phyloP scores from a whole-genome alignment of 2,888 invertebrate genomes.

The Pecten maximus region DNA sequence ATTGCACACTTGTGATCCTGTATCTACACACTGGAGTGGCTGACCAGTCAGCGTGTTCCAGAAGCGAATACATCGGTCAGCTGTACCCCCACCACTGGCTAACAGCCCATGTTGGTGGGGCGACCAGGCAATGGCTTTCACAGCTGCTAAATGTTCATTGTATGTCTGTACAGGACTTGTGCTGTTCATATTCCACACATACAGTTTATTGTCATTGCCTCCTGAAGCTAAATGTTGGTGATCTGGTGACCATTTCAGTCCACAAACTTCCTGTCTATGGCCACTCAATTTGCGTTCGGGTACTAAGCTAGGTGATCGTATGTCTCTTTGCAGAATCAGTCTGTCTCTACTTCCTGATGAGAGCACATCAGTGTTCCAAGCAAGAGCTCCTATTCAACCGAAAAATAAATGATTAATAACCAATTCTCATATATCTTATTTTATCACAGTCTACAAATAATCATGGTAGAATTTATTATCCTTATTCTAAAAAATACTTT shows the following conservation, averaged over 20 bases:
- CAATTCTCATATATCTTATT: too few species aligned
- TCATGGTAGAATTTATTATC: too few species aligned
- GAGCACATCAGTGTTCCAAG: constrained; percentile 98
- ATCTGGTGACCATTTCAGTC: constrained; percentile 99
- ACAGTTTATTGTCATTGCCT: constrained; percentile 97
- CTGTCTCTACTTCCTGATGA: constrained; percentile 97
- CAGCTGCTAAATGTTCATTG: constrained; percentile 95
- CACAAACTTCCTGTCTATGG: constrained; percentile 97
- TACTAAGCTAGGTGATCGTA: constrained; percentile 85
- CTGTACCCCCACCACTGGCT: constrained; percentile 99
- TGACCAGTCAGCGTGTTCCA: constrained; percentile 99
- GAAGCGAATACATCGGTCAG: constrained; percentile 97
- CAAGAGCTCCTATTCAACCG: constrained; percentile 89
- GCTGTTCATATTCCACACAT: constrained; percentile 91
- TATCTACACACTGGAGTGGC: constrained; percentile 98
- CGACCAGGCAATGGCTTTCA: constrained; percentile 99
- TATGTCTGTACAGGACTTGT: constrained; percentile 94
- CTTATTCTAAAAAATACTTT: too few species aligned
- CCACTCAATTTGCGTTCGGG: constrained; percentile 87
- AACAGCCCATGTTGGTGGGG: constrained; percentile 98
- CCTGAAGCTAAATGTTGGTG: constrained; percentile 98
- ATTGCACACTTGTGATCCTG: constrained; percentile 98
- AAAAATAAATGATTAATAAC: background rate
- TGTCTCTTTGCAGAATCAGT: constrained; percentile 96
- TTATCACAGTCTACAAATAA: too few species aligned